Base-by-base conservation (phyloP, 2,113 vertebrate species). In the Nothobranchius kuhntae region DNA sequence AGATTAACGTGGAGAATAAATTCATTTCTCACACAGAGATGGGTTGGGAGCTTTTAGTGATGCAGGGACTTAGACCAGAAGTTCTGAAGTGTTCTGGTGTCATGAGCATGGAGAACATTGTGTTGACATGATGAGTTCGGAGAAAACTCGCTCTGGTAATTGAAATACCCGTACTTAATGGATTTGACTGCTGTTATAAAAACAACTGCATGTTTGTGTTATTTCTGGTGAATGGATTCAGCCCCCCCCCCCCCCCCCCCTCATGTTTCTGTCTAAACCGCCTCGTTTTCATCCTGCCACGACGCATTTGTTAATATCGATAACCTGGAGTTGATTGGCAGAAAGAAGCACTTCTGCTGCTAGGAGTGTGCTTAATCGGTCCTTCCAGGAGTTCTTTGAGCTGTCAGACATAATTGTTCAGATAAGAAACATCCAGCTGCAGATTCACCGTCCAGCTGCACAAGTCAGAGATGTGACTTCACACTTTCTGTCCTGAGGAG, bases 81-180 rank as follows among this genome's bases (percentile, higher is more conserved):
- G 3, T 44, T 15, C 26, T 17, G 38, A 40, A 53, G 3, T 44
- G 12, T 61, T n/a, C 63, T 14, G 53, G 50, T 54, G 65, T 65
- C 45, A 38, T 55, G 26, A 61, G 13, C 24, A 10, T 61, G 13
- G n/a, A 58, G 13, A 54, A 64, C 66, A 53, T 30, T 30, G 30
- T 30, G 30, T 30, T 30, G 30, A 30, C 30, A 30, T 51, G 21
- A 13, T 21, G 30, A 36, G 47, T 21, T 50, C 4, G 9, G 35
- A 38, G 6, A 36, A 17, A 46, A 14, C 14, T 7, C 46, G 21
- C 36, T 56, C 3, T 47, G 38, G 35, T 13, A n/a, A 13, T 30
- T 11, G 15, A n/a, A 21, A 44, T 15, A 3, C 17, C 14, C 14
- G 21, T 1, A 1, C 21, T 21, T 44, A 1, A 24, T 42, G n/a